Conservation (phyloP, 2,888 invertebrate species). For the Tuberolachnus salignus region DNA sequence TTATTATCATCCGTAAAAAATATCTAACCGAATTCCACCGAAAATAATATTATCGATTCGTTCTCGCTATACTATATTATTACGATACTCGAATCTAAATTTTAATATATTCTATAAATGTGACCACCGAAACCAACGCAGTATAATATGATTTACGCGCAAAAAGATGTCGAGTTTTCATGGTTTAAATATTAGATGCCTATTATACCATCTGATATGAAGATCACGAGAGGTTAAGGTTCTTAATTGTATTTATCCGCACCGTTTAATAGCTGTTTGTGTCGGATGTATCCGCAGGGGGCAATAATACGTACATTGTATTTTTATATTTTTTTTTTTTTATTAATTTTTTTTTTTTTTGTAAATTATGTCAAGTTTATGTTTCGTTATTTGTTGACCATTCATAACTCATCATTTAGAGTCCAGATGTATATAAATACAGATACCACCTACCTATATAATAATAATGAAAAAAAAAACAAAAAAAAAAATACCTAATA, state of each 20-base stretch:
- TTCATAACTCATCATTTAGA: neutral
- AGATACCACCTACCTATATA: neutral
- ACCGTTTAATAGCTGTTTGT: slow-evolving; percentile 3
- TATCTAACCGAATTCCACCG: too few species aligned
- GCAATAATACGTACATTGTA: slow-evolving; percentile 7
- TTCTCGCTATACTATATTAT: too few species aligned
- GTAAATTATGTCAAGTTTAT: slow-evolving; percentile 28
- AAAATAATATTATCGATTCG: too few species aligned
- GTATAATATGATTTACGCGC: neutral
- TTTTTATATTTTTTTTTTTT: neutral
- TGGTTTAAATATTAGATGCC: neutral
- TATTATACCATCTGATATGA: neutral
- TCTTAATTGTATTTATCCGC: slow-evolving; percentile 14
- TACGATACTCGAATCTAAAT: too few species aligned
- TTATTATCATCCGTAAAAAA: too few species aligned
- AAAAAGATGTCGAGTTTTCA: neutral
- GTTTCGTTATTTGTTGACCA: slow-evolving; percentile 27
- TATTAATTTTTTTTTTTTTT: slow-evolving; percentile 2
- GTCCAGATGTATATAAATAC: neutral
- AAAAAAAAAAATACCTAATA: too few species aligned
- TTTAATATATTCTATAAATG: too few species aligned
- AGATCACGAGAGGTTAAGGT: slow-evolving; percentile 14
- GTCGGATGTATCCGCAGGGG: neutral
- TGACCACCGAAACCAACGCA: too few species aligned
- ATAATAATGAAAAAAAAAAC: too few species aligned